Evolutionary conservation across 2,888 invertebrate species (phyloP), one percentile per base, ranked within the genome.

Genomic region (Aspidapion aeneum): DNA sequence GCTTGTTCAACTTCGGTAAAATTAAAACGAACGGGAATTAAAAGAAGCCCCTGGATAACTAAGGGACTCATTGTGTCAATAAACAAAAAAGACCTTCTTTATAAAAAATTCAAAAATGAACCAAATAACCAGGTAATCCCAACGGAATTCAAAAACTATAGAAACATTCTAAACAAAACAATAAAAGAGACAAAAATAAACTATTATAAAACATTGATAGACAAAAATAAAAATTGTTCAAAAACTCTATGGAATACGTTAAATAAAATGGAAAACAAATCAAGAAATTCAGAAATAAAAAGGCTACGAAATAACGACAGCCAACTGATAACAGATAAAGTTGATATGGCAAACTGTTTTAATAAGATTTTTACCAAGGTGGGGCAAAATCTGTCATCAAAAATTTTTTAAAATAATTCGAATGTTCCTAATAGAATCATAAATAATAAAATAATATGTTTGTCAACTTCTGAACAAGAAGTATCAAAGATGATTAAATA

Each of bases 231-330:
- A 35, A 35, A 58, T 57, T 57, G 49, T 12, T 58, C 58, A 58
- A 58, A 58, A 48, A 49, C 57, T 18, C 57, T 57, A 20, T 57
- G 57, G 57, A 35, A 57, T 16, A 35, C 35, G 12, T 35, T 35
- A 35, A 35, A 35, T 12, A 35, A 35, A 35, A 35, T 35, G 35
- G 35, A 35, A 35, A 35, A 35, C 35, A 35, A 35, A 12, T 35
- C 35, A 35, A 35, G 12, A 35, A 35, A 35, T 35, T 7, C 35
- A 35, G 35, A 35, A 35, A 35, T 35, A 35, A 35, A 35, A 35
- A 35, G 12, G 35, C 3, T 35, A 35, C 3, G 12, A 35, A 35
- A 35, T 12, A 12, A 35, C 5, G 12, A 35, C 35, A 35, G 12
- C 12, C 35, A 35, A 12, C 5, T 35, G 35, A 3, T 12, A 7